Percentiles rank a stretch among this genome's conserved stretches.
These are phyloP conservation scores for Pristiophorus japonicus DNA, from an alignment of 2,113 vertebrate species.

Conservation along the genomic window DNA sequence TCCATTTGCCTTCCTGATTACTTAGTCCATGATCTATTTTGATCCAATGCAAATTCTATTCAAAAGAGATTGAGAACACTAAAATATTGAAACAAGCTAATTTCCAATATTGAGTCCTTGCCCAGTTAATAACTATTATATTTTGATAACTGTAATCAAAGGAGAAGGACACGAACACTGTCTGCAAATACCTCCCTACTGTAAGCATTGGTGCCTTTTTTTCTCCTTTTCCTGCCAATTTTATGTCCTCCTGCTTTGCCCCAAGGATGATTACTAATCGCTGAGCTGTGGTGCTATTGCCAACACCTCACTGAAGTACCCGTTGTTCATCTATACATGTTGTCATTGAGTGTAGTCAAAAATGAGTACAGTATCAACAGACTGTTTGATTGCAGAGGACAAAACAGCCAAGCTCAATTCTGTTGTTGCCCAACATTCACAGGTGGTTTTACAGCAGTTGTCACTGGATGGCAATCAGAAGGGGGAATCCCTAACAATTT, in stretches of 20 bases:
- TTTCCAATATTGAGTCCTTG: background rate
- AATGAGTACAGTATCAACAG: no score
- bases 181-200: background rate
- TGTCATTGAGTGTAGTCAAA: no score
- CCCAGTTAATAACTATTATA: background rate
- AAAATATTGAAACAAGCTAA: background rate
- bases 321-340: background rate
- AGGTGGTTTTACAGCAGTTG: background rate
- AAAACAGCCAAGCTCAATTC: background rate
- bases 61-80: background rate
- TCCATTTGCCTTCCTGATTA: no score
- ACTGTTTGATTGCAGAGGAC: background rate
- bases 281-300: no score
- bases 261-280: no score
- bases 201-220: background rate
- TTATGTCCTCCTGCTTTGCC: background rate
- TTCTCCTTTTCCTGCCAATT: background rate
- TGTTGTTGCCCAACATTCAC: background rate
- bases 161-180: background rate
- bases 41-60: background rate
- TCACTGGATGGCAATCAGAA: background rate
- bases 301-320: background rate
- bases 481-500: background rate
- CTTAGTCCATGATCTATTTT: background rate
- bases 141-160: background rate